phyloP scores from a whole-genome alignment of 2,888 invertebrate genomes.

The Tetragnatha montana region DNA sequence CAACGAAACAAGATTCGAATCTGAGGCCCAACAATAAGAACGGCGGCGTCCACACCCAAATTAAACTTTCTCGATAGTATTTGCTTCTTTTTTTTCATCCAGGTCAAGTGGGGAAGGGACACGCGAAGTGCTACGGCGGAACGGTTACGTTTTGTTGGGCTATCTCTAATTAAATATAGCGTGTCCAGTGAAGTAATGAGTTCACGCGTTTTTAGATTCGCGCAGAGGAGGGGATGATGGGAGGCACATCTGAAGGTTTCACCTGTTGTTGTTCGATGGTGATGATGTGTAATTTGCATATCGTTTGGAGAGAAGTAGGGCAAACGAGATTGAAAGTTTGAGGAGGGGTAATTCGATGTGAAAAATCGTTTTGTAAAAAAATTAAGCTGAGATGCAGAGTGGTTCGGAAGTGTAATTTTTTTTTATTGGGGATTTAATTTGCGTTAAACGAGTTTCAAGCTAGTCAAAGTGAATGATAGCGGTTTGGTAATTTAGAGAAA shows the following conservation, averaged over 20 bases:
- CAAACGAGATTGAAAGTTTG: background rate
- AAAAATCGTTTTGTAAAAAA: no score
- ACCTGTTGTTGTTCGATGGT: background rate
- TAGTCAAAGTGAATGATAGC: no score
- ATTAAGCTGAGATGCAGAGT: no score
- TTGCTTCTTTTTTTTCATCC: slow-evolving; percentile 2
- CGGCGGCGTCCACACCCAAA: slow-evolving; percentile 30
- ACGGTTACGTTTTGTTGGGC: background rate
- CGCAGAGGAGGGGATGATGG: background rate
- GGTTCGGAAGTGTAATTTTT: no score
- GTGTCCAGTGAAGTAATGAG: slow-evolving; percentile 13
- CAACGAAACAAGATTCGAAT: background rate
- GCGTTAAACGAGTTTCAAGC: no score
- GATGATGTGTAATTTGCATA: background rate
- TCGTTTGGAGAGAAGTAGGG: background rate
- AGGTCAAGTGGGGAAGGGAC: slow-evolving; percentile 8
- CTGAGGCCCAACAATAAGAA: background rate
- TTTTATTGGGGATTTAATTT: no score
- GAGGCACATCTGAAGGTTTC: background rate
- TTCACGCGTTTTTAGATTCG: background rate
- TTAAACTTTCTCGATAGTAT: slow-evolving; percentile 13
- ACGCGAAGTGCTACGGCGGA: background rate
- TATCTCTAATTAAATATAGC: slow-evolving; percentile 12
- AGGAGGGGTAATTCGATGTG: no score
- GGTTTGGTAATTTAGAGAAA: no score